A percentile compares a stretch with the other conserved stretches of the same genome.
phyloP scores from a whole-genome alignment of 2,888 invertebrate genomes.

The Trichopria drosophilae region DNA sequence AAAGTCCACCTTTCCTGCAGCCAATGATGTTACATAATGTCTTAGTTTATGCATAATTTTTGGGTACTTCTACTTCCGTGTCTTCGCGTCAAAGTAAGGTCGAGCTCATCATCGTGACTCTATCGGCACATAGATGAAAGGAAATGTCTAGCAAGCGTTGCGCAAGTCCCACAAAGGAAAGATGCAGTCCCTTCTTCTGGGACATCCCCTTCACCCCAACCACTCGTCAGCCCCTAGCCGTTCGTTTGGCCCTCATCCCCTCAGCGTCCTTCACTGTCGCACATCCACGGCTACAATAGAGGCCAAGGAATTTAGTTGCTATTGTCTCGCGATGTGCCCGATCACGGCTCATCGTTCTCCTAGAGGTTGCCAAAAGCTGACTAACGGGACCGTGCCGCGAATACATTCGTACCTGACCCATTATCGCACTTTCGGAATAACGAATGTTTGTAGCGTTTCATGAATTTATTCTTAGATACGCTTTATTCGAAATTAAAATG shows the following conservation, averaged over 20 bases:
- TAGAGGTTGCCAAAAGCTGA: slow-evolving; percentile 51
- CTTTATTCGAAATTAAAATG: no score
- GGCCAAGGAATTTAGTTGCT: slow-evolving; percentile 51
- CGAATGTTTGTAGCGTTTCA: no score
- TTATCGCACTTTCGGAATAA: slow-evolving; percentile 32
- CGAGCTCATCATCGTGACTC: slow-evolving; percentile 42
- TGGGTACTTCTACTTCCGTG: no score
- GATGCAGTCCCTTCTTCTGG: slow-evolving; percentile 48
- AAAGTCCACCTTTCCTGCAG: no score
- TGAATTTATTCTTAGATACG: no score
- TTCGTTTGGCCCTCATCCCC: slow-evolving; percentile 34
- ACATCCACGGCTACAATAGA: slow-evolving; percentile 34
- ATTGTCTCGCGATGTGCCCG: slow-evolving; percentile 53
- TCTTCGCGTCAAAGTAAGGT: no score
- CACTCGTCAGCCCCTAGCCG: slow-evolving; percentile 33
- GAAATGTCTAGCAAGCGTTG: slow-evolving; percentile 54
- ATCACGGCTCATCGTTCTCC: slow-evolving; percentile 45
- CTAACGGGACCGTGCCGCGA: slow-evolving; percentile 49
- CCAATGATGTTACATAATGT: no score
- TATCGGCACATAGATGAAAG: slow-evolving; percentile 49
- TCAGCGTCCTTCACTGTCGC: slow-evolving; percentile 30
- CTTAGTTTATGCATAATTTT: no score
- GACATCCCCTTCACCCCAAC: slow-evolving; percentile 41
- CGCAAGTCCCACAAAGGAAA: slow-evolving; percentile 51
- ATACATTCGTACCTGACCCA: slow-evolving; percentile 46